Conservation (phyloP, 1,140 invertebrate genomes). For the Papilio glaucus region DNA sequence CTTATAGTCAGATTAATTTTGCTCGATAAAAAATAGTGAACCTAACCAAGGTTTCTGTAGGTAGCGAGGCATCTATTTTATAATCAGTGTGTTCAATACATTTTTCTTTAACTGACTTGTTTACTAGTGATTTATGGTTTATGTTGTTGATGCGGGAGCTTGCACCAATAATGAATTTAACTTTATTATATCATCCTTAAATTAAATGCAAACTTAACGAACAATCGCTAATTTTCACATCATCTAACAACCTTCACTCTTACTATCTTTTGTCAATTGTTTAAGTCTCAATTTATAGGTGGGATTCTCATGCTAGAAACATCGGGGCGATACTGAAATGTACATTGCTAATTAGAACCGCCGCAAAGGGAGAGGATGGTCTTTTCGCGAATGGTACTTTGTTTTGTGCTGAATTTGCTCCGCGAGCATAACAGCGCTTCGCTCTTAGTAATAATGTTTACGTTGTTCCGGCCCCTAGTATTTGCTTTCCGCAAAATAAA, state of each 20-base stretch:
- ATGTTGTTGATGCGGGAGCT: too few relatives aligned
- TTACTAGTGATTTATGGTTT: neutral
- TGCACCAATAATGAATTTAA: neutral
- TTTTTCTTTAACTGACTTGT: neutral
- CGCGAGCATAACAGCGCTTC: constrained; percentile 11
- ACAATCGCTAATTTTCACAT: too few relatives aligned
- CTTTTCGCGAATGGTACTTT: neutral
- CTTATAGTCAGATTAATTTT: neutral
- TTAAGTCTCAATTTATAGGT: neutral
- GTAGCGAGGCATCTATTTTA: neutral
- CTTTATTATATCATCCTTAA: neutral
- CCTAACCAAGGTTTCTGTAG: neutral
- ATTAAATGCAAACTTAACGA: too few relatives aligned
- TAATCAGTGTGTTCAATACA: neutral
- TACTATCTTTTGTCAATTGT: too few relatives aligned
- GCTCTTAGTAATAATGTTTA: constrained; percentile 27
- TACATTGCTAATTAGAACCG: neutral
- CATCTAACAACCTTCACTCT: too few relatives aligned
- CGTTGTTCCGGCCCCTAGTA: constrained; percentile 8
- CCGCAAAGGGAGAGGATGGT: neutral
- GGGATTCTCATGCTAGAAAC: neutral
- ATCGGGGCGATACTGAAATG: neutral
- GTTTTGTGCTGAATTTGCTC: constrained; percentile 16
- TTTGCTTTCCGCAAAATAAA: constrained; percentile 23
- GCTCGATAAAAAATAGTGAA: too few relatives aligned